Base-by-base conservation (phyloP, 2,113 vertebrate species). In the Andinoacara biseriatus region DNA sequence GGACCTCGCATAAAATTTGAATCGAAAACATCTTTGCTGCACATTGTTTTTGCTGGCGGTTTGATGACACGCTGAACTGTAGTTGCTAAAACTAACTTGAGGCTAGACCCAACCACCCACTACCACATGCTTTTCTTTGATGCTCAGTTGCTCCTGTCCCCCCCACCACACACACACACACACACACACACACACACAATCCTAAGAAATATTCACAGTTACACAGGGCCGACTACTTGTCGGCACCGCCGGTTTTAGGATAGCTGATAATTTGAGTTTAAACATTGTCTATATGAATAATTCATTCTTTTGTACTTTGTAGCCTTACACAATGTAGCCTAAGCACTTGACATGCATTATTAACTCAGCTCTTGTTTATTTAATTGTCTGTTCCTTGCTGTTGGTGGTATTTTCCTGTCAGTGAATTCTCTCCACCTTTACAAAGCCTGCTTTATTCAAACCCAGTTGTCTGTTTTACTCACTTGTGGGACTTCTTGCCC, bases 401-500 rank as follows among this genome's bases (percentile, higher is more conserved):
- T n/a, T 33, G 10, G 26, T 40, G 33, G 11, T 15, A 10, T 74
- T 84, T 74, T 17, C 0, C 10, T 60, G 43, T 40, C 18, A 62
- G 18, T 61, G 4, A 20, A n/a, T 60, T 38, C 72, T 58, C 18
- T 33, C 20, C 67, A 20, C 22, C 22, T 52, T 77, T 2, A 0
- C 57, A 2, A 49, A 57, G 56, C 10, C 22, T 15, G 26, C 5
- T 9, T 49, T n/a, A n/a, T 61, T 22, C 10, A 13, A 74, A 49
- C 18, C 20, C n/a, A 15, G 0, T 2, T 29, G 60, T 80, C 57
- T 67, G 43, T 87, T 87, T 85, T 63, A 96, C 98, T 94, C 87
- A 99, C 98, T 99, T 99, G 96, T 99, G 98, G 15, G 98, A 99
- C 95, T 98, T 99, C 87, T 98, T 99, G 96, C 96, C 96, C 93